Evolutionary conservation across 2,113 vertebrate species (phyloP).

Genomic region (Synodontis membranacea): DNA sequence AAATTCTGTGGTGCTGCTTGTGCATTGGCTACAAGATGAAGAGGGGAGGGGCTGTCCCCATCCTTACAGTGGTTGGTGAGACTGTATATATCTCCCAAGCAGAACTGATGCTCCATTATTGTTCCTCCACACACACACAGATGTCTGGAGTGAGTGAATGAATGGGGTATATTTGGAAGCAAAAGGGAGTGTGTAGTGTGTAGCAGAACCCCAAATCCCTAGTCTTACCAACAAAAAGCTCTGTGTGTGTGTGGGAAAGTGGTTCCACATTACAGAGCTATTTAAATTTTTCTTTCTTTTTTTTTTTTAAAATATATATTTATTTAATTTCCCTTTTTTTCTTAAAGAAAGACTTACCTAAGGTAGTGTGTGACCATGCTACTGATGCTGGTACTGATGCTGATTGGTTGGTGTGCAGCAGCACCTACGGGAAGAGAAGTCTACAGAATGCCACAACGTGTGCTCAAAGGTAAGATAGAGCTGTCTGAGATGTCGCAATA

Average conservation of each 20-base stretch:
- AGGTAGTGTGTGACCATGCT: conserved; percentile 58
- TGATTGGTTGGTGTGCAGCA: conserved; percentile 65
- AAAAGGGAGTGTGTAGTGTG: conserved; percentile 64
- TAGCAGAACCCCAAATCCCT: conserved; percentile 39
- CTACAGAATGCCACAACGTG: conserved; percentile 80
- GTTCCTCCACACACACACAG: conserved; percentile 73
- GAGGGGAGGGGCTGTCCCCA: conserved; percentile 65
- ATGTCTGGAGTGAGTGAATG: conserved; percentile 63
- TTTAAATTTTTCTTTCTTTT: conserved; percentile 3
- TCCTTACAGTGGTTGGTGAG: conserved; percentile 65
- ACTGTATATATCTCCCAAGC: conserved; percentile 82
- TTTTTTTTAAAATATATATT: too few species aligned
- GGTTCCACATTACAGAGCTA: background rate
- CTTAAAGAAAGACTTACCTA: conserved; percentile 10
- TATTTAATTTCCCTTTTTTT: background rate
- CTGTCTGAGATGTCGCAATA: background rate
- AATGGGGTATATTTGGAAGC: conserved; percentile 62
- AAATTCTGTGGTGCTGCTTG: conserved; percentile 83
- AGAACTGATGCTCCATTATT: conserved; percentile 65
- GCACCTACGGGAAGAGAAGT: conserved; percentile 76
- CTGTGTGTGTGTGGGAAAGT: background rate
- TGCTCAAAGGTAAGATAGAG: conserved; percentile 81
- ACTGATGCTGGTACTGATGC: conserved; percentile 67
- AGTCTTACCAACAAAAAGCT: conserved; percentile 21
- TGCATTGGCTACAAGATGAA: conserved; percentile 73